A percentile compares a stretch with the other conserved stretches of the same genome.
Evolutionary conservation across 2,113 vertebrate genomes (phyloP).

Genomic region (Rattus norvegicus): DNA sequence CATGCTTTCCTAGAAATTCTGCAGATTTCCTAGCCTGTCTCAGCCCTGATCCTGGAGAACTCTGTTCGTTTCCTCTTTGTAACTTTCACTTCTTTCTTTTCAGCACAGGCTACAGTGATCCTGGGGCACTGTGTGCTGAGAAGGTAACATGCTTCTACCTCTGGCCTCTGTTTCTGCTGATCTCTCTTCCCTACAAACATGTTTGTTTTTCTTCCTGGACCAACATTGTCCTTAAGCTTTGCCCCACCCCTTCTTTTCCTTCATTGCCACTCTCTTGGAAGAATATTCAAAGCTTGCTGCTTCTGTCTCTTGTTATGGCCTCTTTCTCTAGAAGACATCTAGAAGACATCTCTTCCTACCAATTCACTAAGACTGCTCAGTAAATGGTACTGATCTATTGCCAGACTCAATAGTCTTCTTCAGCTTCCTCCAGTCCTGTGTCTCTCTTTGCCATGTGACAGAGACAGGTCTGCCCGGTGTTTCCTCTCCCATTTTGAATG

Average conservation of each 20-base stretch:
- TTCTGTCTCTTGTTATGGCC: neutral
- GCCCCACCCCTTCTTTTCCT: neutral
- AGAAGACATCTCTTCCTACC: neutral
- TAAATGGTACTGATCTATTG: neutral
- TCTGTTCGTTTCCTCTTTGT: neutral
- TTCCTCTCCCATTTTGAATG: neutral
- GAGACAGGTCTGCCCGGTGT: rapidly evolving
- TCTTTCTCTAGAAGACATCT: neutral
- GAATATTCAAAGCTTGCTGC: neutral
- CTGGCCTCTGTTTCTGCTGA: neutral
- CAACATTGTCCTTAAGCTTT: neutral
- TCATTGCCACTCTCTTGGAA: slow-evolving; percentile 9
- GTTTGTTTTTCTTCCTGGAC: neutral
- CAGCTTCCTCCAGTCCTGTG: neutral
- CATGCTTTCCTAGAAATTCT: too few relatives aligned
- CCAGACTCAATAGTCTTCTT: slow-evolving; percentile 11
- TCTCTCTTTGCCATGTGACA: neutral
- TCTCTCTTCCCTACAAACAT: neutral
- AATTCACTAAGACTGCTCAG: neutral
- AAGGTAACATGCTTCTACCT: neutral
- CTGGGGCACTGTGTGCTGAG: neutral
- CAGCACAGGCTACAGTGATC: neutral
- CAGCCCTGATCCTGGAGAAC: neutral
- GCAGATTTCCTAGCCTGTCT: neutral
- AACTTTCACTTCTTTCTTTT: neutral